Percentiles rank a stretch among this genome's conserved stretches.
These are phyloP conservation scores for Lasioglossum figueresi DNA, from an alignment of 2,888 invertebrate species.

Conservation along the genomic window DNA sequence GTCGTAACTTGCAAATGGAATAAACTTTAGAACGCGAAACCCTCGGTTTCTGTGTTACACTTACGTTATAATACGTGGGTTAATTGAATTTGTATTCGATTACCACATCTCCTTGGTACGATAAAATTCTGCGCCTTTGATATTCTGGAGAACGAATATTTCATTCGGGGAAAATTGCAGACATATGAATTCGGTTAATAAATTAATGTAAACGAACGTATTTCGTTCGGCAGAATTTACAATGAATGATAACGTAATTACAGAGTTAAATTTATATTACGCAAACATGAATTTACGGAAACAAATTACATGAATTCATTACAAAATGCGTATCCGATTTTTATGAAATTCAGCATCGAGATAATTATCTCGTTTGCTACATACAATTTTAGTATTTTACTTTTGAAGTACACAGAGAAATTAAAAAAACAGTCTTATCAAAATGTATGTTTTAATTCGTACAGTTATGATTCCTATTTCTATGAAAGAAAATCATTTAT, in stretches of 20 bases:
- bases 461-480: neutral
- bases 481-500: neutral
- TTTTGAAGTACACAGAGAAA: neutral
- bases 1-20: conserved; percentile 3
- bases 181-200: neutral
- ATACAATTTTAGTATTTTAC: neutral
- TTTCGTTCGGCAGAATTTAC: neutral
- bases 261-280: neutral
- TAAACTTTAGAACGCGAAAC: neutral
- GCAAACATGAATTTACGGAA: neutral
- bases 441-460: neutral
- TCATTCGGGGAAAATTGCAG: neutral
- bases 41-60: neutral
- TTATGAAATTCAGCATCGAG: neutral
- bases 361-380: neutral
- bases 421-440: neutral
- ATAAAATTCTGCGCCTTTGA: neutral
- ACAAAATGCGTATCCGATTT: neutral
- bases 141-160: neutral
- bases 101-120: neutral
- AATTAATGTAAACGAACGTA: neutral
- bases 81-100: neutral
- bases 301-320: neutral
- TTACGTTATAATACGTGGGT: neutral
- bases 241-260: neutral